Conservation (phyloP, 2,113 vertebrate genomes). For the Puffinus mauretanicus region DNA sequence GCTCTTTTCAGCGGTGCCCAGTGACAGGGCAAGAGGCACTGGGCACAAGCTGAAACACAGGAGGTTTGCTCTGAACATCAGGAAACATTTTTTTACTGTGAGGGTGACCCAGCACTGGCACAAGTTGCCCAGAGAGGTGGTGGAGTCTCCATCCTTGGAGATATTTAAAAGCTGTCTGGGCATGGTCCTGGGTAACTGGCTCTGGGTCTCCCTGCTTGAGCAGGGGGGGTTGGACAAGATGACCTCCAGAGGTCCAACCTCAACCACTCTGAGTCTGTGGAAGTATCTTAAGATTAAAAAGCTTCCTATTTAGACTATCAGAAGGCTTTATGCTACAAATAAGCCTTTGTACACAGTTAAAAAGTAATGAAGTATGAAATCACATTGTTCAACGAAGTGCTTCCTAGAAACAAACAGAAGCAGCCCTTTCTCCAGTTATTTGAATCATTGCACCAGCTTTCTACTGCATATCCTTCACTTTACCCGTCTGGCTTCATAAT, state of each 20-base stretch:
- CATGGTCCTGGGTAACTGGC: not conserved
- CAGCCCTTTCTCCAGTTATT: not conserved
- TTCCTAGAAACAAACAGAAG: not conserved
- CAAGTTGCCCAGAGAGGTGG: not conserved
- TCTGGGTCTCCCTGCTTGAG: not conserved
- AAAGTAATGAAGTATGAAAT: not conserved
- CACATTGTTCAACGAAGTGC: not conserved
- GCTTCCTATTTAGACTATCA: not conserved
- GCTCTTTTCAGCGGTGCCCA: not conserved
- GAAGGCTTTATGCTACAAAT: not conserved
- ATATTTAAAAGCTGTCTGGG: not conserved
- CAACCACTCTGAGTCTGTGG: not conserved
- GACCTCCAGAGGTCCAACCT: not conserved
- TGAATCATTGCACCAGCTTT: not conserved
- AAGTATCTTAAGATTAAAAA: not conserved
- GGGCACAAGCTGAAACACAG: not conserved
- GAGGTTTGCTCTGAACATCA: not conserved
- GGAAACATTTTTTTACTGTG: not conserved
- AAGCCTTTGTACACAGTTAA: not conserved
- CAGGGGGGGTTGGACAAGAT: not conserved
- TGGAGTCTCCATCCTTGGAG: not conserved
- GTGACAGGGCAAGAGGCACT: not conserved
- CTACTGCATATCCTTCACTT: not conserved
- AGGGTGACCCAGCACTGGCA: not conserved
- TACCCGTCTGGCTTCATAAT: not conserved